These are phyloP conservation scores for Parnassius smintheus DNA, from an alignment of 2,888 invertebrate species.

Conservation along the genomic window DNA sequence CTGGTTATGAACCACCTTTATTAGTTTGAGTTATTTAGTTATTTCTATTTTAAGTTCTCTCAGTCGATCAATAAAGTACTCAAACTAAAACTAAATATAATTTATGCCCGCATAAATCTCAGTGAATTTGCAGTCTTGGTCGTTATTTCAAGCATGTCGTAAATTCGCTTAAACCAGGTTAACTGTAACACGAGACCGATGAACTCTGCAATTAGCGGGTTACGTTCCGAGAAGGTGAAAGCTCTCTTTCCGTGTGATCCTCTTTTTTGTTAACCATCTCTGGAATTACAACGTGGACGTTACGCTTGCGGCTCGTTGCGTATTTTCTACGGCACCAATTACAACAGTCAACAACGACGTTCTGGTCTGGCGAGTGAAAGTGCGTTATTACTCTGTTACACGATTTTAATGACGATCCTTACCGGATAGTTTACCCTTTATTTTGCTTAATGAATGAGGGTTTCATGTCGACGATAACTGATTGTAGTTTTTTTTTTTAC, in stretches of 20 bases:
- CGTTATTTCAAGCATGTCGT: constrained; percentile 22
- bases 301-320: constrained; percentile 43
- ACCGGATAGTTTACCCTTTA: constrained; percentile 23
- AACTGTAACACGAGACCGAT: constrained; percentile 51
- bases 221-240: constrained; percentile 61
- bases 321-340: constrained; percentile 61
- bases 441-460: constrained; percentile 24
- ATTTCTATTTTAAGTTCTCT: neutral
- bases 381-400: constrained; percentile 48
- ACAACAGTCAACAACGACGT: constrained; percentile 49
- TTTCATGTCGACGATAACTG: constrained; percentile 5
- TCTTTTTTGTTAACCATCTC: constrained; percentile 53
- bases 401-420: constrained; percentile 31
- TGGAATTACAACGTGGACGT: constrained; percentile 63
- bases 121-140: neutral
- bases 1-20: too few species aligned
- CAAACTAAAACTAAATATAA: constrained; percentile 1
- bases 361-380: constrained; percentile 65
- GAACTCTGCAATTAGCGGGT: constrained; percentile 61
- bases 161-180: constrained; percentile 38
- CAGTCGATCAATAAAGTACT: neutral
- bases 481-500: constrained; percentile 30
- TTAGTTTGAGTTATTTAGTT: too few species aligned
- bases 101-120: constrained; percentile 7
- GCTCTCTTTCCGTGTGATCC: constrained; percentile 56